phyloP scores from a whole-genome alignment of 2,797 vertebrate genomes.

The Chelon labrosus region DNA sequence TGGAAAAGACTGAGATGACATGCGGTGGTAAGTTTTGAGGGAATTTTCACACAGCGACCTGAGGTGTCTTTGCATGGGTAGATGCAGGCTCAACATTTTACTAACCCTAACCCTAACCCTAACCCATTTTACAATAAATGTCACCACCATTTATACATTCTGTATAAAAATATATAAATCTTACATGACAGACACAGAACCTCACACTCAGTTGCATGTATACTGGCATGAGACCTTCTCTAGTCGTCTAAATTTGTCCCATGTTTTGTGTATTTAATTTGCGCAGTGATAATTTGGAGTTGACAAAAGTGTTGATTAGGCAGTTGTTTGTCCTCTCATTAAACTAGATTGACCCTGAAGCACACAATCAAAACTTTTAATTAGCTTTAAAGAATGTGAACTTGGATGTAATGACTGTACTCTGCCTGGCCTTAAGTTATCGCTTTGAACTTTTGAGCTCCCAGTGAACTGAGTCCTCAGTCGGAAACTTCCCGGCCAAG shows the following conservation, averaged over 20 bases:
- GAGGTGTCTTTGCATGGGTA: background rate
- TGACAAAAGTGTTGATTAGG: constrained; percentile 17
- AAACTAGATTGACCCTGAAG: constrained; percentile 12
- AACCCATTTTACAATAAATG: background rate
- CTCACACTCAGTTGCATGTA: background rate
- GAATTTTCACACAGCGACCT: constrained; percentile 7
- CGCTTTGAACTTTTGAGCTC: no score
- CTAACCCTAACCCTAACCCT: no score
- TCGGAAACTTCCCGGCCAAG: background rate
- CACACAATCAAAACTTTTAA: constrained; percentile 10
- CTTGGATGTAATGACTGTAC: background rate
- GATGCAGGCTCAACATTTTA: background rate
- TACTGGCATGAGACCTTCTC: background rate
- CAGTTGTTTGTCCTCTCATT: constrained; percentile 6
- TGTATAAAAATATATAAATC: background rate
- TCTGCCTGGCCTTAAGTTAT: background rate
- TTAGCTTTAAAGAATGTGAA: constrained; percentile 1
- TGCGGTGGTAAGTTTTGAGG: constrained; percentile 21
- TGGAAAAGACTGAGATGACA: constrained; percentile 43
- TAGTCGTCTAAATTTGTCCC: background rate
- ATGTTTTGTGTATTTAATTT: constrained; percentile 13
- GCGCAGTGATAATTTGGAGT: background rate
- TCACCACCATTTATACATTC: background rate
- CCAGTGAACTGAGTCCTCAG: no score
- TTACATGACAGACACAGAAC: background rate